Evolutionary conservation across 1,140 invertebrate genomes (phyloP).

Genomic region (Brachionus manjavacas): DNA sequence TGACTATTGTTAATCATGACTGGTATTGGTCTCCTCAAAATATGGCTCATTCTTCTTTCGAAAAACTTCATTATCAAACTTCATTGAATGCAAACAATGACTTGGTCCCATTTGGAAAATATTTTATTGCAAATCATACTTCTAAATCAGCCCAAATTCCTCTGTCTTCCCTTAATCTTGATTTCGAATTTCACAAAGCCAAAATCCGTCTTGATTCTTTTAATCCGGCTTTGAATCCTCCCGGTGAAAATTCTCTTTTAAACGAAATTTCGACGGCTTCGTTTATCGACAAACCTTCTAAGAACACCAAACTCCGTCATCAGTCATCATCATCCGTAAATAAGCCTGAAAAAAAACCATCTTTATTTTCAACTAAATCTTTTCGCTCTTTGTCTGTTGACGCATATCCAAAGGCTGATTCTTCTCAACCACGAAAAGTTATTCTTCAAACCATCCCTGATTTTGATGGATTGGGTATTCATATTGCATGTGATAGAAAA

Average conservation of each 20-base stretch:
- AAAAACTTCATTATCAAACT: neutral
- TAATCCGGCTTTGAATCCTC: neutral
- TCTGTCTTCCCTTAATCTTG: neutral
- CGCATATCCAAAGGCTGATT: neutral
- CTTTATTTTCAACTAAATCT: neutral
- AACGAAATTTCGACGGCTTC: neutral
- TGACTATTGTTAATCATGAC: conserved; percentile 29
- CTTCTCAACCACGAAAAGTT: neutral
- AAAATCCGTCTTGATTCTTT: neutral
- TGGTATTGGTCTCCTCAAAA: conserved; percentile 32
- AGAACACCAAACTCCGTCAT: neutral
- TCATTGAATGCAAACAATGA: neutral
- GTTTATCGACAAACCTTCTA: neutral
- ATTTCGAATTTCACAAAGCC: conserved; percentile 1
- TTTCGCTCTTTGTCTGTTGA: neutral
- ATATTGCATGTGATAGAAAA: conserved; percentile 23
- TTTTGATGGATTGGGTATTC: conserved; percentile 27
- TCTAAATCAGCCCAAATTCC: neutral
- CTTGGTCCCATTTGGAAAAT: neutral
- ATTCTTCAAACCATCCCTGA: neutral
- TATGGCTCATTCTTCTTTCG: neutral
- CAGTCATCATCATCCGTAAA: neutral
- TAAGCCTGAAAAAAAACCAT: neutral
- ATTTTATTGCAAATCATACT: neutral
- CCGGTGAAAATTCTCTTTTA: neutral